Evolutionary conservation across 2,797 vertebrate genomes (phyloP), one percentile per base, ranked within the genome.

Genomic region (Alcedo quadribrachys): DNA sequence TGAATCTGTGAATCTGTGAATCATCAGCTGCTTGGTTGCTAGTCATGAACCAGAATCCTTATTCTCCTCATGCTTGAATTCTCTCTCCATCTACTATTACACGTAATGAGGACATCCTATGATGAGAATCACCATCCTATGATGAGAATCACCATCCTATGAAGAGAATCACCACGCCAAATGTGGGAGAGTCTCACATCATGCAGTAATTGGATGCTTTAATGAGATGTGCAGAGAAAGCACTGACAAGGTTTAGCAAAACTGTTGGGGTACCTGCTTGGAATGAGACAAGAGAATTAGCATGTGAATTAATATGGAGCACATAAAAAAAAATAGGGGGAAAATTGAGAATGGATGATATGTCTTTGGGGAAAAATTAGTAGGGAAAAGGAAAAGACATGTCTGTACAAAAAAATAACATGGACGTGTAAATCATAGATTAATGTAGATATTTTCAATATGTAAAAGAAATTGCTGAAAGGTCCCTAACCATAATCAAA

Each of bases 101-200:
- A 32, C 3, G 2, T 14, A 55, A 67, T 0, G 0, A 69, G 30
- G 28, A 48, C n/a, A 37, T 5, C 35, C 35, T 37, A 37, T 37
- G 35, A 37, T 37, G 35, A 37, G 35, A 37, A 37, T 37, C 35
- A 37, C 35, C 35, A 37, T 35, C 22, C 9, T 48, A 15, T 15
- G 21, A 58, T 1, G 1, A 75, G 43, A 58, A 35, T 28, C 79
- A 37, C 30, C 18, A 17, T 35, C 22, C 9, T 48, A 15, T 15
- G 21, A 58, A 1, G 1, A 75, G 43, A 58, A 35, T 28, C 79
- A 37, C 30, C 18, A 17, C 13, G 2, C 13, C 53, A 50, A 84
- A 69, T 30, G 32, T 1, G 6, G 48, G 21, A 85, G 8, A 63
- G 67, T 21, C 57, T 70, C 61, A 63, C 14, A 37, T 43, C 15